phyloP scores from a whole-genome alignment of 2,797 vertebrate genomes.

The Carapus acus region DNA sequence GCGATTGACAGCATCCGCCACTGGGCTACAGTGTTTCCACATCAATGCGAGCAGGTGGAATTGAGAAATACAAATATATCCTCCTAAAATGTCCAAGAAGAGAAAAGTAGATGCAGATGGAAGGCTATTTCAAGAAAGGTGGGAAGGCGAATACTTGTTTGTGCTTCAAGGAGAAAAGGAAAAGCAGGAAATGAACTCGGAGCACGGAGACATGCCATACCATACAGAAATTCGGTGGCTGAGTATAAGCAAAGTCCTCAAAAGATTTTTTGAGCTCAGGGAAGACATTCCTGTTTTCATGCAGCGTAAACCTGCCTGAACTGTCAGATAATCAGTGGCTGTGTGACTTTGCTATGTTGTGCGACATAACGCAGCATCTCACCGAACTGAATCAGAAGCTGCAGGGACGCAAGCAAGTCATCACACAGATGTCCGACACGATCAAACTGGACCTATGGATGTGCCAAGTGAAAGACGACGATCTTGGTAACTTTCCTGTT shows the following conservation, averaged over 20 bases:
- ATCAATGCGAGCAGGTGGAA: neutral
- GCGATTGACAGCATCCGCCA: neutral
- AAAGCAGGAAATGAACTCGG: constrained; percentile 18
- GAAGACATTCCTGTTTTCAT: constrained; percentile 19
- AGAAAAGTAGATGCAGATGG: constrained; percentile 10
- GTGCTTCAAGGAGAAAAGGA: constrained; percentile 18
- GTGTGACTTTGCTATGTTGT: constrained; percentile 27
- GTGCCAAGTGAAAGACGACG: too few species aligned
- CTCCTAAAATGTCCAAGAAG: constrained; percentile 20
- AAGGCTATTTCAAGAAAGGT: constrained; percentile 17
- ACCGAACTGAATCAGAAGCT: constrained; percentile 25
- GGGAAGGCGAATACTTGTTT: constrained; percentile 21
- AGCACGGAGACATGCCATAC: constrained; percentile 19
- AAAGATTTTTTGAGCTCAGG: constrained; percentile 12
- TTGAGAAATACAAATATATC: constrained; percentile 10
- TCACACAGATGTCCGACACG: too few species aligned
- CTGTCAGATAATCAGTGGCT: constrained; percentile 29
- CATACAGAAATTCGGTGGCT: constrained; percentile 20
- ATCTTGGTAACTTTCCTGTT: too few species aligned
- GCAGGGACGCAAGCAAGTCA: too few species aligned
- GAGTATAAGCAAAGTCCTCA: constrained; percentile 15
- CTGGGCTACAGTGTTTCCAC: neutral
- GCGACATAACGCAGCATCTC: constrained; percentile 32
- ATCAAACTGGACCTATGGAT: too few species aligned
- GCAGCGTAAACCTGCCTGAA: constrained; percentile 31